phyloP scores from a whole-genome alignment of 2,113 vertebrate genomes.

The Vidua macroura region DNA sequence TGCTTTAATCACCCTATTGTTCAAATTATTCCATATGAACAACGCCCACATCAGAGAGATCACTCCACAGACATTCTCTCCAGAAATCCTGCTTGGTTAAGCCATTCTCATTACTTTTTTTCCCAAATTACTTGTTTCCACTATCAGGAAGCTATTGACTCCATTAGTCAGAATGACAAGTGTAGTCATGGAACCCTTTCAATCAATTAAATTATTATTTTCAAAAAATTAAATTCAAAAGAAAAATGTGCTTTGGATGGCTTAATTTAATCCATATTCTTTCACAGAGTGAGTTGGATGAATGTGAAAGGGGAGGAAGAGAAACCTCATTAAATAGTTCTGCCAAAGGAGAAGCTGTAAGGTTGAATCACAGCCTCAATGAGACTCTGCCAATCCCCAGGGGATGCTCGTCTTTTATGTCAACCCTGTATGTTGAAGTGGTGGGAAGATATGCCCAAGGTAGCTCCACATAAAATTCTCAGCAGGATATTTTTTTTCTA shows the following conservation, averaged over 20 bases:
- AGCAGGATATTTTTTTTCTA: background rate
- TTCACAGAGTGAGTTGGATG: background rate
- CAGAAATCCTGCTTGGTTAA: background rate
- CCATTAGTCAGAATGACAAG: background rate
- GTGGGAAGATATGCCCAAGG: background rate
- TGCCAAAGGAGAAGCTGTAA: background rate
- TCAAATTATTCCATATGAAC: background rate
- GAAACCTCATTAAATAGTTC: background rate
- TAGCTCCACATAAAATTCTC: background rate
- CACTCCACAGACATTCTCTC: background rate
- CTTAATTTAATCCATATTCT: background rate
- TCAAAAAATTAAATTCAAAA: background rate
- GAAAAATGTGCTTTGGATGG: background rate
- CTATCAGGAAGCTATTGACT: background rate
- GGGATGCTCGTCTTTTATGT: background rate
- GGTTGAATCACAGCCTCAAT: background rate
- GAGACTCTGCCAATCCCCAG: background rate
- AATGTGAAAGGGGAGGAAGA: background rate
- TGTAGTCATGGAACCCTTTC: background rate
- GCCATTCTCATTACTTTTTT: background rate
- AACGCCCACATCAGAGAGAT: background rate
- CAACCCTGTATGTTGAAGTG: background rate
- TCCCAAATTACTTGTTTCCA: background rate
- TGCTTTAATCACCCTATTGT: background rate
- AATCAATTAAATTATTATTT: background rate